These are phyloP conservation scores for Sisyra nigra DNA, from an alignment of 2,888 invertebrate genomes.

Conservation along the genomic window DNA sequence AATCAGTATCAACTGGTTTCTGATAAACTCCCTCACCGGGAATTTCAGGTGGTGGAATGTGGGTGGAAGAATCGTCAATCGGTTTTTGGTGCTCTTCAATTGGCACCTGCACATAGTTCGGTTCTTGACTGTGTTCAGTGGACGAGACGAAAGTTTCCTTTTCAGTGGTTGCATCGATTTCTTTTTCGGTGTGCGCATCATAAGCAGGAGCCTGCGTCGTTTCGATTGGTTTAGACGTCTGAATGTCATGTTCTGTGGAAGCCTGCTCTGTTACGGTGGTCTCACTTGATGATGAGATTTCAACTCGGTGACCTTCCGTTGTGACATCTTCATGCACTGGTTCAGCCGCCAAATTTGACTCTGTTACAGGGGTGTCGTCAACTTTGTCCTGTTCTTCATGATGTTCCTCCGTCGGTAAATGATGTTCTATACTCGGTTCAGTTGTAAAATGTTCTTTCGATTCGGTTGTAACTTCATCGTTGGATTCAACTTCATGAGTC, in stretches of 20 bases:
- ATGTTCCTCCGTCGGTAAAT: no score
- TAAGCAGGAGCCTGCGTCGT: conserved; percentile 9
- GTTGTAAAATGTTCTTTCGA: conserved; percentile 6
- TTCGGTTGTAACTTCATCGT: no score
- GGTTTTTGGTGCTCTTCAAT: conserved; percentile 2
- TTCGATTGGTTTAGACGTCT: conserved; percentile 6
- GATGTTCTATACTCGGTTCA: no score
- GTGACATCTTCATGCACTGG: conserved; percentile 9
- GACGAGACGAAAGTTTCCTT: conserved; percentile 7
- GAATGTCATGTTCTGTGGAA: conserved; percentile 2
- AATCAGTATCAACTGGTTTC: conserved; percentile 22
- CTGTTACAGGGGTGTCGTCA: no score
- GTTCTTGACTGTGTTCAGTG: neutral
- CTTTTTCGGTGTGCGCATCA: conserved; percentile 6
- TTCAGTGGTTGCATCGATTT: conserved; percentile 7
- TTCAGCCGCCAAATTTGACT: neutral
- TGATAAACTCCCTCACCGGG: conserved; percentile 13
- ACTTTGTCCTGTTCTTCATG: no score
- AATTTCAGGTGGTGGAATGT: conserved; percentile 2
- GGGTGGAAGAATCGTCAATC: neutral
- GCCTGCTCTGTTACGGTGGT: neutral
- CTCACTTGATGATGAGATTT: neutral
- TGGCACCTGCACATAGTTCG: conserved; percentile 2
- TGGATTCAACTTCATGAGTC: no score
- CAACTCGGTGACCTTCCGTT: neutral